Evolutionary conservation across 2,797 vertebrate genomes (phyloP), one percentile per base, ranked within the genome.

Genomic region (Taenioides sp.): DNA sequence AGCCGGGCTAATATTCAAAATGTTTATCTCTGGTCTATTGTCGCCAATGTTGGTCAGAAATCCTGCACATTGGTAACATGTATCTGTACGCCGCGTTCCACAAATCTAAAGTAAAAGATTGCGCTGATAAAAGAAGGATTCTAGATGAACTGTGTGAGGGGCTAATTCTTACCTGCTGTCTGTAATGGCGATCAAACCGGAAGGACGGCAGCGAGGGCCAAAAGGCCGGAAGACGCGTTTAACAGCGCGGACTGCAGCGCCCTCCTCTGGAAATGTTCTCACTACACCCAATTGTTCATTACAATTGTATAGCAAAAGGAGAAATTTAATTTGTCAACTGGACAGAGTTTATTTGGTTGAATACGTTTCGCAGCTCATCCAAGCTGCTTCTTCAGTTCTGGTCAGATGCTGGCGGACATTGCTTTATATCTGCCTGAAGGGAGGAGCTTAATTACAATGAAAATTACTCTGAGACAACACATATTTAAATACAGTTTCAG

Each of bases 121-220:
- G 65, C 62, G 0, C 27, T 50, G 94, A 95, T 94, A 81, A 22
- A 0, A 12, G 0, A 0, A 1, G 27, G 87, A 77, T 93, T 92
- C 69, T 5, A 3, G 4, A n/a, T 18, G 0, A 52, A 49, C 11
- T 0, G 10, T 2, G 0, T 28, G 34, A 3, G 2, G 55, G 14
- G 5, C 14, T 1, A 4, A 31, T 2, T 71, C 89, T 7, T 92
- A 95, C 94, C 92, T 92, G 72, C 87, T 81, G 25, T 87, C 76
- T 80, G 60, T 86, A 88, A 94, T 94, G 94, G 93, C 93, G 92
- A 79, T 84, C 62, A 86, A 84, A 76, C 93, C 91, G 93, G 94
- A 95, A 95, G 80, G 94, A 92, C 67, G 70, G 87, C 14, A 0
- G 0, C 0, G 0, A 0, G 9, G 49, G 57, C 20, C 81, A 80